A percentile compares a stretch with the other conserved stretches of the same genome.
phyloP scores from a whole-genome alignment of 1,140 invertebrate species.

The Drosophila prosaltans region DNA sequence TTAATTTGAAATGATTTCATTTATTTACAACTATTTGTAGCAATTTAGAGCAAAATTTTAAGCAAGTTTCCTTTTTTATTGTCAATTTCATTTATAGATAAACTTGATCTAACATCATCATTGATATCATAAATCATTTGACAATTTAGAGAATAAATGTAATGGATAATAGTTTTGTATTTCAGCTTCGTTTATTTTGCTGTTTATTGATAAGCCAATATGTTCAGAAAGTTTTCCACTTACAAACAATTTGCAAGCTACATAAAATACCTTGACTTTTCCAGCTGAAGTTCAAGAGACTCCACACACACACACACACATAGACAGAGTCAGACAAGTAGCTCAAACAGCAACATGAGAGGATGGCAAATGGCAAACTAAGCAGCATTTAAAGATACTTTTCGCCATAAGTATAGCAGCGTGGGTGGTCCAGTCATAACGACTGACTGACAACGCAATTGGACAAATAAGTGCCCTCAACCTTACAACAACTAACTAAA shows the following conservation, averaged over 20 bases:
- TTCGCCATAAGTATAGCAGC: constrained; percentile 62
- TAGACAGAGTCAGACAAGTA: neutral
- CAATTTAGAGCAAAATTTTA: too few relatives aligned
- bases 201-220: constrained; percentile 59
- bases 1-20: too few relatives aligned
- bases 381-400: constrained; percentile 72
- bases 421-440: constrained; percentile 58
- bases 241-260: constrained; percentile 64
- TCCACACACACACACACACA: constrained; percentile 18
- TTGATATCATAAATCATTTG: neutral
- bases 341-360: constrained; percentile 61
- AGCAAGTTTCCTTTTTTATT: too few relatives aligned
- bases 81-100: too few relatives aligned
- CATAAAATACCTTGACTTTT: constrained; percentile 75
- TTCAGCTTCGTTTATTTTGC: constrained; percentile 27
- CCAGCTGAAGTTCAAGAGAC: constrained; percentile 31
- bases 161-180: constrained; percentile 28
- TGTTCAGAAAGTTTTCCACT: constrained; percentile 75
- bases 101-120: too few relatives aligned
- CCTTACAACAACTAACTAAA: neutral
- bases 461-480: constrained; percentile 2
- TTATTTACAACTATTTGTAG: too few relatives aligned
- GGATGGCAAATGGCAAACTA: constrained; percentile 61
- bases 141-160: neutral
- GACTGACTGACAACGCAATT: constrained; percentile 1